These are phyloP conservation scores for Aleiodes alternator DNA, from an alignment of 2,888 invertebrate species.

Conservation along the genomic window DNA sequence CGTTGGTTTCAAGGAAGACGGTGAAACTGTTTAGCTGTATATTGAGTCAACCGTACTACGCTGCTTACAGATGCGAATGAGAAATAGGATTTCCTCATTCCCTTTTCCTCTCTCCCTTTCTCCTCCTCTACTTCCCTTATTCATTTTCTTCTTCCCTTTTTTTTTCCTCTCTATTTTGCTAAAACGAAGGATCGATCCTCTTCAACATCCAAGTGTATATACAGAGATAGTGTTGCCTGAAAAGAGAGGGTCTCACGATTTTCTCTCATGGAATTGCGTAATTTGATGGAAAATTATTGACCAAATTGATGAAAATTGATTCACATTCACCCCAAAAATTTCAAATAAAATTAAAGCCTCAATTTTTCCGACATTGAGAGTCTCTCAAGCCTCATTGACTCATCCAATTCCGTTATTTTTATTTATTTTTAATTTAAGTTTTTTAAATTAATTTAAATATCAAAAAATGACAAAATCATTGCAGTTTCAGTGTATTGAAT, in stretches of 20 bases:
- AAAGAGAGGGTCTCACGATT: slow-evolving; percentile 1
- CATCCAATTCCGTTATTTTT: neutral
- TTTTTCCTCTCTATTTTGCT: slow-evolving; percentile 15
- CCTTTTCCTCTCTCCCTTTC: neutral
- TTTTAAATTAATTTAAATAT: neutral
- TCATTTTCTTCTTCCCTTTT: neutral
- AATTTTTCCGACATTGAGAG: neutral
- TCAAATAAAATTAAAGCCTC: neutral
- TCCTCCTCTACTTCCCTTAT: neutral
- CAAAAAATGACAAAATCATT: slow-evolving; percentile 23
- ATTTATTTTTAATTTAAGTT: too few relatives aligned
- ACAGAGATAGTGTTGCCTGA: slow-evolving; percentile 23
- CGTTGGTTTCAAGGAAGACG: slow-evolving; percentile 26
- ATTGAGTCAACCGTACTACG: neutral
- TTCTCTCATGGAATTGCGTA: slow-evolving; percentile 17
- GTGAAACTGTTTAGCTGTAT: slow-evolving; percentile 12
- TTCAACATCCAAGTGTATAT: slow-evolving; percentile 18
- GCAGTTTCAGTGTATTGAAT: slow-evolving; percentile 9
- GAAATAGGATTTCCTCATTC: slow-evolving; percentile 24
- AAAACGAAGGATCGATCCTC: slow-evolving; percentile 31
- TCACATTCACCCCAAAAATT: neutral
- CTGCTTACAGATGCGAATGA: slow-evolving; percentile 25
- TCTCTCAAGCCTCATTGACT: neutral
- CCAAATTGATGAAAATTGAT: slow-evolving; percentile 11
- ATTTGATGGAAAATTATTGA: slow-evolving; percentile 32